Evolutionary conservation across 1,140 invertebrate genomes (phyloP).

Genomic region (Heliconius hewitsoni): DNA sequence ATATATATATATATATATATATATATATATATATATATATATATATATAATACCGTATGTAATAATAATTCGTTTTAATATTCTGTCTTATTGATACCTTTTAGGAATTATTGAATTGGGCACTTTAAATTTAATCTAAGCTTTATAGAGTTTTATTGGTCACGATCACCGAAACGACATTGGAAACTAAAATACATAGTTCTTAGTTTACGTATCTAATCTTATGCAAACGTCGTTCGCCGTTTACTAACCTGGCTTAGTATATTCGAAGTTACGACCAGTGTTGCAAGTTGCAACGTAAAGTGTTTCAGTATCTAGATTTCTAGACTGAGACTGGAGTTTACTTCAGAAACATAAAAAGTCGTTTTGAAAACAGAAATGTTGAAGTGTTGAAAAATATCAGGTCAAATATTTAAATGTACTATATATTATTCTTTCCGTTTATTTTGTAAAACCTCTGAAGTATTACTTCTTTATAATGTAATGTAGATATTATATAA

Average conservation of each 20-base stretch:
- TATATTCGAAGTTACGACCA: slow-evolving; percentile 3
- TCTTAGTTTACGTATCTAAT: slow-evolving; percentile 11
- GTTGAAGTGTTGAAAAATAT: background rate
- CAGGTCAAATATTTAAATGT: background rate
- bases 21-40: too few species aligned
- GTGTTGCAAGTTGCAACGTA: background rate
- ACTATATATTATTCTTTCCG: background rate
- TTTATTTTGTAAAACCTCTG: background rate
- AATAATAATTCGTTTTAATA: background rate
- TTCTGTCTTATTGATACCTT: background rate
- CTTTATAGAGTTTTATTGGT: background rate
- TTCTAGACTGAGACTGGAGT: background rate
- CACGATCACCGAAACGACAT: slow-evolving; percentile 5
- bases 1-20: too few species aligned
- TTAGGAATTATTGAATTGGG: background rate
- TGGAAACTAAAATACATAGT: slow-evolving; percentile 9
- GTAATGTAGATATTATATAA: background rate
- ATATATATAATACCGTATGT: too few species aligned
- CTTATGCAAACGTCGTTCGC: background rate
- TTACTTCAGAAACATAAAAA: background rate
- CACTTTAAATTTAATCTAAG: background rate
- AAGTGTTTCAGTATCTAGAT: background rate
- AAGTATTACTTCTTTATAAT: background rate
- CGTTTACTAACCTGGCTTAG: slow-evolving; percentile 7
- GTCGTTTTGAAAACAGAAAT: background rate